Evolutionary conservation across 2,113 vertebrate genomes (phyloP), one percentile per base, ranked within the genome.

Genomic region (Lycaon pictus): DNA sequence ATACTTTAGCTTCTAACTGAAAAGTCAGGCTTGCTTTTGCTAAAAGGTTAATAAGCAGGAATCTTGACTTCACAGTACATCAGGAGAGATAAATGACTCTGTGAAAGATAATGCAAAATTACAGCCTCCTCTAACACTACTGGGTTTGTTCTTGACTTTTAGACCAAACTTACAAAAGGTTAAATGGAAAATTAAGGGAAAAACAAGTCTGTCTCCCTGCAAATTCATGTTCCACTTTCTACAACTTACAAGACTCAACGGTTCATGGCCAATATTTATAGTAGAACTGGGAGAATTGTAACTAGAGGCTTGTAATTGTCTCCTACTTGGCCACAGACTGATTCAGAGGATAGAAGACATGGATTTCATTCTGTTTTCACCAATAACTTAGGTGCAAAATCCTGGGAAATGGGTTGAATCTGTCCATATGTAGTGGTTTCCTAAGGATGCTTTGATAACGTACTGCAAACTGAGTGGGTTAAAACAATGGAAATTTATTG

Each of bases 1-100:
- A 72, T 83, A 92, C 58, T 92, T 85, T 63, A 95, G 60, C 96
- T 92, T 93, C 80, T 67, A 29, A 74, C 89, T n/a, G 53, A 84
- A 96, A 96, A 97, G 72, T 77, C 92, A 79, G 89, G 23, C 65
- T 90, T 95, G 79, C 83, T 97, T 96, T 97, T 77, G 43, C 53
- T 58, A n/a, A 81, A 97, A 97, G 96, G 83, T 96, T 97, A 97
- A 95, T 92, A 96, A 92, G 90, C 92, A 95, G 92, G 90, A 84
- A 63, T 88, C 90, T 86, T 67, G 55, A 60, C 76, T 92, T 93
- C 87, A 17, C 29, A 80, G 43, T 29, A 32, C 23, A 43, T 81
- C 87, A 58, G 20, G 95, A 56, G 8, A 43, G 96, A 95, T 53
- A 67, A 84, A 83, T 92, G 93, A 48, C 25, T 22, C 2, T 17